Base-by-base conservation (phyloP, 2,797 vertebrate species). In the Neopelma chrysocephalum region DNA sequence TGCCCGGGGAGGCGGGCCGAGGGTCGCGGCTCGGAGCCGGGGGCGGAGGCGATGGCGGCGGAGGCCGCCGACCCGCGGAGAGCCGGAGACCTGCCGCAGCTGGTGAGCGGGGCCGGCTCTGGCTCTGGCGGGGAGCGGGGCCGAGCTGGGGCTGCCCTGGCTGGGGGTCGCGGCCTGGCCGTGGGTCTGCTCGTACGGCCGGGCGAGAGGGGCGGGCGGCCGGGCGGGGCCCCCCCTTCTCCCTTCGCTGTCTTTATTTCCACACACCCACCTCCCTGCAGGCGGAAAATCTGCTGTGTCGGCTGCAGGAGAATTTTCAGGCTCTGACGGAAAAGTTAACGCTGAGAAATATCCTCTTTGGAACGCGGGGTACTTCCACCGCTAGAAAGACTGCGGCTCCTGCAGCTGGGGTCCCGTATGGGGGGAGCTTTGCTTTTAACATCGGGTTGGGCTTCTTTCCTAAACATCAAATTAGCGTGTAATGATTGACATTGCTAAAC, bases 311-410 rank as follows among this genome's bases (percentile, higher is more conserved):
- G 43, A 97, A 97, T 92, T 99, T 99, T 64, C 98, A 98, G 90
- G 93, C 90, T 3, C 97, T 99, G 54, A 98, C 98, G 4, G 97
- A 98, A 42, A 98, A 98, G 77, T 71, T 99, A 83, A 97, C 98
- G 82, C 96, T 97, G 72, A 98, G 97, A 96, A 97, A 99, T 99
- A 99, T 99, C 99, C 98, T 99, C 58, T 64, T 13, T n/a, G 5
- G 48, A 53, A 19, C 0, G 5, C 4, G 17, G 50, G 54, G 16
- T 34, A 2, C 23, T 10, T 20, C 56, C 48, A 19, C 16, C 22
- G 29, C 18, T 29, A 14, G 15, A 3, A 8, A 8, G 25, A 25
- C 32, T 48, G 8, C 5, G 4, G 22, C 12, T 60, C 9, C 29
- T 9, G 1, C 7, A 47, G 40, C 31, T 26, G 47, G 10, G 42